phyloP scores from a whole-genome alignment of 2,888 invertebrate species.

The Idaea straminata region DNA sequence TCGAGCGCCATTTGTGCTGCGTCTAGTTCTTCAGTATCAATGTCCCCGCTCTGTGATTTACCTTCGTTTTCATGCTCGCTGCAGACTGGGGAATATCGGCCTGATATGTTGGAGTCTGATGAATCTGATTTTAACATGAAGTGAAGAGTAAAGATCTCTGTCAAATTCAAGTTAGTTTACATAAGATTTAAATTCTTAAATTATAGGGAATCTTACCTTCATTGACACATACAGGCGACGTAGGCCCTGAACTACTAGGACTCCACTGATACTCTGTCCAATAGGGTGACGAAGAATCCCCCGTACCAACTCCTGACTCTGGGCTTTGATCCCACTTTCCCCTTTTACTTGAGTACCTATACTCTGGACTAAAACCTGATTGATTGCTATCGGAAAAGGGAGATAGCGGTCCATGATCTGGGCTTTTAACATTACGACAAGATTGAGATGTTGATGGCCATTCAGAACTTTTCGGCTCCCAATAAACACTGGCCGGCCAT shows the following conservation, averaged over 20 bases:
- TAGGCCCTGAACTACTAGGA: constrained; percentile 73
- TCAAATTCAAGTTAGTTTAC: no score
- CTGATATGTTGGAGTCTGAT: constrained; percentile 79
- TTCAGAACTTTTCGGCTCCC: constrained; percentile 71
- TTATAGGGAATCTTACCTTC: constrained; percentile 44
- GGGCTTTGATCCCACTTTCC: constrained; percentile 68
- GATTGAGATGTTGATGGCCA: constrained; percentile 49
- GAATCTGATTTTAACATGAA: constrained; percentile 50
- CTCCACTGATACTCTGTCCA: constrained; percentile 78
- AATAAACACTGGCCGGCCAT: constrained; percentile 69
- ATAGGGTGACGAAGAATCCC: constrained; percentile 56
- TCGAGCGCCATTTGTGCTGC: constrained; percentile 64
- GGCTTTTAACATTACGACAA: constrained; percentile 51
- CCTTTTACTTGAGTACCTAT: constrained; percentile 46
- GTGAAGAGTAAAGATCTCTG: no score
- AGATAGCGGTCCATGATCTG: constrained; percentile 55
- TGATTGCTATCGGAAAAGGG: constrained; percentile 63
- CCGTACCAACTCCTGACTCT: constrained; percentile 62
- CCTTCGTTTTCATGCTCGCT: constrained; percentile 68
- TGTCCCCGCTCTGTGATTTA: constrained; percentile 33
- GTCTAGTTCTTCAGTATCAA: constrained; percentile 40
- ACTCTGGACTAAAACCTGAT: constrained; percentile 67
- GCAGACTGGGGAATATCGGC: constrained; percentile 84
- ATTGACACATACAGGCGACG: constrained; percentile 66
- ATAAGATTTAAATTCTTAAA: no score